Evolutionary conservation across 2,888 invertebrate species (phyloP).

Genomic region (Dorcus hopei): DNA sequence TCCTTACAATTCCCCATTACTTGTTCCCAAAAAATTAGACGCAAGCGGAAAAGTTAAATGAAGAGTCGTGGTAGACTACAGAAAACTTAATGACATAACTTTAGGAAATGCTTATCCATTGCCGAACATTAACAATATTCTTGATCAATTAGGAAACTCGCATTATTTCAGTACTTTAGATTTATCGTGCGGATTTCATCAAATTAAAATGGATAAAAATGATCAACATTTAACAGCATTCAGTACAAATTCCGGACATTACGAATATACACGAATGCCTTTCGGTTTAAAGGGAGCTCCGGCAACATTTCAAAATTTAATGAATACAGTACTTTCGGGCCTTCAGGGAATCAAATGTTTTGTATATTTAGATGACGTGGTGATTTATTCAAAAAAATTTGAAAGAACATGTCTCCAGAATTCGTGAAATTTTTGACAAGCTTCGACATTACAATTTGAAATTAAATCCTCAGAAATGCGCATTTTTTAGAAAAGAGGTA

Average conservation of each 20-base stretch:
- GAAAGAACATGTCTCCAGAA: conserved; percentile 26
- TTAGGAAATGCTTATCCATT: conserved; percentile 29
- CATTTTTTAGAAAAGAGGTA: conserved; percentile 4
- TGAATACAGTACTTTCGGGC: conserved; percentile 32
- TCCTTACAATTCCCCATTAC: conserved; percentile 26
- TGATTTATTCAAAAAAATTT: conserved; percentile 7
- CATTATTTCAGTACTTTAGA: background rate
- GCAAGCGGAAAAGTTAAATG: conserved; percentile 17
- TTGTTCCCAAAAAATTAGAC: conserved; percentile 19
- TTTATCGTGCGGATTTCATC: conserved; percentile 18
- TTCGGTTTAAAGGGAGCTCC: conserved; percentile 33
- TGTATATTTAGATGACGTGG: conserved; percentile 40
- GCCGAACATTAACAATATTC: conserved; percentile 30
- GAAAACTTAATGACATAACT: conserved; percentile 28
- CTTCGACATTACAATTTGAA: background rate
- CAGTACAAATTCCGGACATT: conserved; percentile 27
- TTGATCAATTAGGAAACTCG: conserved; percentile 27
- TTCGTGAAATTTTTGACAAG: conserved; percentile 3
- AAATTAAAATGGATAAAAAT: conserved; percentile 6
- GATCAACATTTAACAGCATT: conserved; percentile 29
- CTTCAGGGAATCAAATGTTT: conserved; percentile 31
- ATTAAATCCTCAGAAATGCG: conserved; percentile 1
- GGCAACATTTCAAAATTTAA: conserved; percentile 33
- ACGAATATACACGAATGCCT: conserved; percentile 29
- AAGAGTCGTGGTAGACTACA: conserved; percentile 25